phyloP scores from a whole-genome alignment of 2,797 vertebrate genomes.

The Catharus ustulatus region DNA sequence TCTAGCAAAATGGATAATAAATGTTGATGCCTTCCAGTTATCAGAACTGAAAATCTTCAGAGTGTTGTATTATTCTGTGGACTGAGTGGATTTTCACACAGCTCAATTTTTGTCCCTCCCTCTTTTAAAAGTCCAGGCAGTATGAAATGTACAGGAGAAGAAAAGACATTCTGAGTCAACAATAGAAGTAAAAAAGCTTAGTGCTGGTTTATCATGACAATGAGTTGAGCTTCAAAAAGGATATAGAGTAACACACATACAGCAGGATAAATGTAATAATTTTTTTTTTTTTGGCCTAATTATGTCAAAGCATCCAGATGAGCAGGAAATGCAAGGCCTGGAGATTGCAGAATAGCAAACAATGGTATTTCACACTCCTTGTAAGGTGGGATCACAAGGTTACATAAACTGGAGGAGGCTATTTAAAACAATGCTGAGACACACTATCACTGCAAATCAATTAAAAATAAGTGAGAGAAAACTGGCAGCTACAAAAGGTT shows the following conservation, averaged over 20 bases:
- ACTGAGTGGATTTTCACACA: background rate
- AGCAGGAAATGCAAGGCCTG: background rate
- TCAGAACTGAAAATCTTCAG: background rate
- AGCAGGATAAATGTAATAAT: background rate
- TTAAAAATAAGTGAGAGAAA: background rate
- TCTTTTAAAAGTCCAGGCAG: background rate
- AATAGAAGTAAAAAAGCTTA: constrained; percentile 15
- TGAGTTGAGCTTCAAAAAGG: background rate
- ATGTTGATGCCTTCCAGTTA: background rate
- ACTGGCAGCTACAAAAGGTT: background rate
- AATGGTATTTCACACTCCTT: background rate
- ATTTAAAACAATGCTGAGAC: background rate
- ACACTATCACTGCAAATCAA: background rate
- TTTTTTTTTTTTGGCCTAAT: background rate
- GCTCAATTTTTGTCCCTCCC: background rate
- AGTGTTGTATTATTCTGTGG: background rate
- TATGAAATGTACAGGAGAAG: background rate
- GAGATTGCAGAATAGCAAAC: background rate
- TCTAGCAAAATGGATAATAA: background rate
- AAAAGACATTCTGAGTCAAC: background rate
- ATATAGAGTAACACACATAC: background rate
- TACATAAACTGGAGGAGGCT: background rate
- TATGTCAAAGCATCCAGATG: background rate
- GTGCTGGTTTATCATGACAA: background rate
- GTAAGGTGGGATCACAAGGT: background rate